Evolutionary conservation across 2,797 vertebrate genomes (phyloP), one percentile per base, ranked within the genome.

Genomic region (Merluccius polli): DNA sequence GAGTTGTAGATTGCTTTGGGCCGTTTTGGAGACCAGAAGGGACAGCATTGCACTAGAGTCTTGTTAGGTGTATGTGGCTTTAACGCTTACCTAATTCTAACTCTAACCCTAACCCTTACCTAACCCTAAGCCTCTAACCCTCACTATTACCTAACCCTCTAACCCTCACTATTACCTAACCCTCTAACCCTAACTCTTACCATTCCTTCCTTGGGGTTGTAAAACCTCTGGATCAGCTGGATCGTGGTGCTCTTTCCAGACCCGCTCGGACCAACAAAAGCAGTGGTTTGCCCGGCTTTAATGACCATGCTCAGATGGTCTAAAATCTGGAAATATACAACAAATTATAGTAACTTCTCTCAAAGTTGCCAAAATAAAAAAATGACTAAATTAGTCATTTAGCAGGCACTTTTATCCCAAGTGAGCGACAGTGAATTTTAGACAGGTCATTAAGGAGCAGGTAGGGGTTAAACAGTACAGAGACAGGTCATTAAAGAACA

Each of bases 221-320:
- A 95, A 85, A 95, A 94, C 81, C 94, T 90, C 76, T 95, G 94
- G 73, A 95, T 91, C 59, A 95, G 92, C 78, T 95, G 94, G 59
- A 94, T 72, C 13, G 90, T 59, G 8, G 94, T 93, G 83, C 93
- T 95, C 78, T 95, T 95, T 78, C 94, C 94, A 21, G 93, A 92
- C 74, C 94, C 94, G 27, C 94, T 95, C 0, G 94, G 89, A 30
- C 94, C 94, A 75, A 95, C 94, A 84, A 95, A 94, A 71, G 94
- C 94, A 9, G 94, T 94, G 7, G 91, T 94, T 88, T 95, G 89
- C 35, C 92, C 92, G 15, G 93, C 80, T 81, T 91, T 92, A 71
- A 94, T 82, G 77, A 88, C 59, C 86, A 95, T 75, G 71, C 79
- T 93, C 71, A 95, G 84, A 65, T 89, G 71, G 83, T 94, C 76